Evolutionary conservation across 2,797 vertebrate genomes (phyloP).

Genomic region (Enteromius trimaculatus): DNA sequence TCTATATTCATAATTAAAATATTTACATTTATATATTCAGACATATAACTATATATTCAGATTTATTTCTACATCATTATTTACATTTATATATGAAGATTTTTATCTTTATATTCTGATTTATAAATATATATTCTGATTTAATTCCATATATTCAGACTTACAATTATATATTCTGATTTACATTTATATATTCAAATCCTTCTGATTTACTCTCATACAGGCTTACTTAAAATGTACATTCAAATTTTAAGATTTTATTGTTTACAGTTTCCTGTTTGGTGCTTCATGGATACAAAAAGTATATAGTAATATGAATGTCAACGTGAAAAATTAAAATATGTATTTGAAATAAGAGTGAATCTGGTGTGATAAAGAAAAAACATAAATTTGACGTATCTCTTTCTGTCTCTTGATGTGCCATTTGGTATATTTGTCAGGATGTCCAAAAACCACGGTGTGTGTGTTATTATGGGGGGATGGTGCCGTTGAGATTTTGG

Average conservation of each 20-base stretch:
- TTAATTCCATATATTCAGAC: no score
- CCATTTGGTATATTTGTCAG: neutral
- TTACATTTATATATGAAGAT: no score
- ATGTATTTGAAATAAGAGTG: neutral
- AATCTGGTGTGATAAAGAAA: neutral
- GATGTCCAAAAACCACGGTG: constrained; percentile 15
- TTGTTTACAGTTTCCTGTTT: neutral
- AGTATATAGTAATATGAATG: neutral
- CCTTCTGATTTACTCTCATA: neutral
- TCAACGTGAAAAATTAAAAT: neutral
- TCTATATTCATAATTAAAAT: no score
- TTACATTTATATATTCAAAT: no score
- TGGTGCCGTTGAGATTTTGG: constrained; percentile 30
- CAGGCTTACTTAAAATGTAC: neutral
- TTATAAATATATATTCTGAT: no score
- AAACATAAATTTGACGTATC: neutral
- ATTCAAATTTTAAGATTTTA: neutral
- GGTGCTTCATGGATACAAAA: neutral
- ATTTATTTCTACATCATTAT: no score
- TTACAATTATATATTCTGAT: no score
- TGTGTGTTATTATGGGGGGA: constrained; percentile 51
- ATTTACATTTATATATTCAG: no score
- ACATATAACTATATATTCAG: no score
- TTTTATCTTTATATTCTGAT: no score
- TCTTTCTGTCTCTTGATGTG: neutral